These are phyloP conservation scores for Sebastes glaucus DNA, from an alignment of 2,797 vertebrate genomes.

Conservation along the genomic window DNA sequence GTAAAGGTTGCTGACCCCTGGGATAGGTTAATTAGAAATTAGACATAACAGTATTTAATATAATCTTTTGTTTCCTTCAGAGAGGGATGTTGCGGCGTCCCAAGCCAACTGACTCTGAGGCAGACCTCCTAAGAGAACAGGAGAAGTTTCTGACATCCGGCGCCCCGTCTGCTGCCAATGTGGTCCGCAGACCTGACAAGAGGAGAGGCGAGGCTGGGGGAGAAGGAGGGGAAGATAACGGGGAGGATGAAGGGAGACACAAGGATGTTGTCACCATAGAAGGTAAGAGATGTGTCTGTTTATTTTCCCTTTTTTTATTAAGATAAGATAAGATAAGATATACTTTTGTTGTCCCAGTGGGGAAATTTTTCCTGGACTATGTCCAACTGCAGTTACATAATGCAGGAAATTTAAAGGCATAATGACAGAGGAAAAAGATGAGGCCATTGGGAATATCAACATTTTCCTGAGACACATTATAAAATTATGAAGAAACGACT, in stretches of 20 bases:
- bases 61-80: slow-evolving; percentile 10
- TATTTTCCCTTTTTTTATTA: background rate
- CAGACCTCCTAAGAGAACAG: slow-evolving; percentile 92
- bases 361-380: too few species aligned
- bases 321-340: too few species aligned
- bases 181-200: slow-evolving; percentile 90
- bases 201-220: slow-evolving; percentile 79
- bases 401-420: too few species aligned
- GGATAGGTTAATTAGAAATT: accelerated
- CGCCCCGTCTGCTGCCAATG: slow-evolving; percentile 82
- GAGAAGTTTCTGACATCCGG: slow-evolving; percentile 87
- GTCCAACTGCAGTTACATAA: too few species aligned
- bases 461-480: too few species aligned
- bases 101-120: slow-evolving; percentile 91
- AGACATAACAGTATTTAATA: background rate
- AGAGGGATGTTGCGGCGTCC: slow-evolving; percentile 90
- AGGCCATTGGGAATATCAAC: too few species aligned
- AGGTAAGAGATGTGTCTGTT: slow-evolving; percentile 70
- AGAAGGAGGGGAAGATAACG: slow-evolving; percentile 18
- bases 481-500: too few species aligned
- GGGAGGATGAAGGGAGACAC: slow-evolving; percentile 28
- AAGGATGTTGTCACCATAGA: slow-evolving; percentile 91
- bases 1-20: too few species aligned
- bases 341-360: too few species aligned
- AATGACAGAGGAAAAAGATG: too few species aligned